phyloP scores from a whole-genome alignment of 2,113 vertebrate species.

The Rhinoderma darwinii region DNA sequence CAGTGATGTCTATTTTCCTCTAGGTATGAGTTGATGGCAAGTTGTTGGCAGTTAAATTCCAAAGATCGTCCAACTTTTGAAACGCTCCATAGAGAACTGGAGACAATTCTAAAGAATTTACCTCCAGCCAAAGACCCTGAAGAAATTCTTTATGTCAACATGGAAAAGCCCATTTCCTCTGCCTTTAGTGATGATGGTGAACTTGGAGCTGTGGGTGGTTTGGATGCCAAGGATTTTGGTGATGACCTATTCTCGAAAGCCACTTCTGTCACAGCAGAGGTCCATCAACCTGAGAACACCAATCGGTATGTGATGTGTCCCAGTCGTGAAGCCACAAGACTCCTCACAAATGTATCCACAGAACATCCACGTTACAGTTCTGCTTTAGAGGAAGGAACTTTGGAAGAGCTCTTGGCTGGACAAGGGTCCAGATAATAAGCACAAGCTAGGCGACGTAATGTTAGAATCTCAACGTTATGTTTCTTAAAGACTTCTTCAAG shows the following conservation, averaged over 20 bases:
- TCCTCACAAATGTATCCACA: slow-evolving; percentile 67
- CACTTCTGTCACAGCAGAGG: slow-evolving; percentile 76
- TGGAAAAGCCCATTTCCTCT: slow-evolving; percentile 80
- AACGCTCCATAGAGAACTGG: slow-evolving; percentile 78
- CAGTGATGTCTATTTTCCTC: neutral
- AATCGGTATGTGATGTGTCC: slow-evolving; percentile 88
- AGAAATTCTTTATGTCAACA: slow-evolving; percentile 92
- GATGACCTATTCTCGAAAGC: slow-evolving; percentile 67
- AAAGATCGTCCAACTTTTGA: slow-evolving; percentile 84
- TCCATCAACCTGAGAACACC: slow-evolving; percentile 75
- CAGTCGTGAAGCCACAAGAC: slow-evolving; percentile 72
- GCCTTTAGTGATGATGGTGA: slow-evolving; percentile 66
- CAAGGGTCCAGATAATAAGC: slow-evolving; percentile 26
- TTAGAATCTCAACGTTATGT: neutral
- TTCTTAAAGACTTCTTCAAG: slow-evolving; percentile 3
- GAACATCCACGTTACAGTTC: slow-evolving; percentile 62
- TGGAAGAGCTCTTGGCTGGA: slow-evolving; percentile 47
- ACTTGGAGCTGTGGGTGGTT: slow-evolving; percentile 74
- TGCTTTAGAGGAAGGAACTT: slow-evolving; percentile 56
- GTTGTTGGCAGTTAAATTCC: slow-evolving; percentile 88
- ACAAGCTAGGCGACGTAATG: neutral
- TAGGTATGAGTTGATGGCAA: slow-evolving; percentile 87
- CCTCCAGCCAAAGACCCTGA: slow-evolving; percentile 82
- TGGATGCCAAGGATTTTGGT: slow-evolving; percentile 57
- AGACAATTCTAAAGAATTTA: slow-evolving; percentile 83